These are phyloP conservation scores for Trissolcus brochymenae DNA, from an alignment of 2,888 invertebrate genomes.

Conservation along the genomic window DNA sequence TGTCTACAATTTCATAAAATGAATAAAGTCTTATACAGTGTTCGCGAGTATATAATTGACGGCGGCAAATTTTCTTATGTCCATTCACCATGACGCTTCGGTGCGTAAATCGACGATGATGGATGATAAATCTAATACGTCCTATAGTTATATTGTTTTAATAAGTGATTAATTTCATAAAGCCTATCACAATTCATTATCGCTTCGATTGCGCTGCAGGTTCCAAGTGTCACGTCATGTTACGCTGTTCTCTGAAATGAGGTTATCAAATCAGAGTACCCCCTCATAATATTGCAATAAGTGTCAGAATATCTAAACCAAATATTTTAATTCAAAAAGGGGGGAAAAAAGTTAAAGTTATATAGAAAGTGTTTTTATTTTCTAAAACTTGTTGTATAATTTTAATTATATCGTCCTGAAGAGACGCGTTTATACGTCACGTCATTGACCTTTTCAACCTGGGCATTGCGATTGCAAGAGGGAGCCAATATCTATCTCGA, in stretches of 20 bases:
- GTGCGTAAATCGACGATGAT: background rate
- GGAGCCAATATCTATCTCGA: slow-evolving; percentile 38
- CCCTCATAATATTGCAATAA: too few species aligned
- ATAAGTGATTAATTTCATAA: slow-evolving; percentile 25
- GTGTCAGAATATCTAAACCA: too few species aligned
- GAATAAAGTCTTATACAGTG: background rate
- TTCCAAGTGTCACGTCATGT: slow-evolving; percentile 22
- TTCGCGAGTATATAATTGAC: background rate
- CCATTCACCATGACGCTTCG: background rate
- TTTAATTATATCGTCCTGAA: background rate
- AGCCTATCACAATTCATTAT: slow-evolving; percentile 28
- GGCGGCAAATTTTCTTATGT: background rate
- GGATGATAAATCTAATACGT: slow-evolving; percentile 14
- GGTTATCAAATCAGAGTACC: slow-evolving; percentile 28
- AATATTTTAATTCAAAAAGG: too few species aligned
- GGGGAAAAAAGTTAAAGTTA: too few species aligned
- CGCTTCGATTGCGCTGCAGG: slow-evolving; percentile 15
- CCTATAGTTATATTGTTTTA: slow-evolving; percentile 18
- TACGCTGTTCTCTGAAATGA: slow-evolving; percentile 21
- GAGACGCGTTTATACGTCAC: slow-evolving; percentile 1
- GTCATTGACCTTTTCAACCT: slow-evolving; percentile 27
- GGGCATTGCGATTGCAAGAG: slow-evolving; percentile 34
- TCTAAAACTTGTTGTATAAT: background rate
- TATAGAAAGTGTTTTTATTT: background rate
- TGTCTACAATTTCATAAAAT: background rate